These are phyloP conservation scores for Patella vulgata DNA, from an alignment of 1,140 invertebrate genomes.

Conservation along the genomic window DNA sequence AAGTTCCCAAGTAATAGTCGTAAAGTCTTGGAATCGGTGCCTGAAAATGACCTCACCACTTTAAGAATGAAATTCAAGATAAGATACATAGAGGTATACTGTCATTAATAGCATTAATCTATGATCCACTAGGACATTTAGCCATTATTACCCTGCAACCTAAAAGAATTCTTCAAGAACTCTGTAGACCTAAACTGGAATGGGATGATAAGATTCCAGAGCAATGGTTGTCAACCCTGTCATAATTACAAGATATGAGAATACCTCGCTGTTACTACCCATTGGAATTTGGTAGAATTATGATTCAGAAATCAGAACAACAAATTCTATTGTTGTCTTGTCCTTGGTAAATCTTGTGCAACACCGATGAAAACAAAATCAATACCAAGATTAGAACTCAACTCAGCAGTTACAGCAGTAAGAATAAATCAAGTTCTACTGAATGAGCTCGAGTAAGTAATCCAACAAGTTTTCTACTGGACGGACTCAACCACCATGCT, in stretches of 20 bases:
- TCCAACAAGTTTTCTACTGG: too few species aligned
- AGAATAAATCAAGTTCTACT: too few species aligned
- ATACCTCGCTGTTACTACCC: constrained; percentile 1
- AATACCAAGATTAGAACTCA: constrained; percentile 8
- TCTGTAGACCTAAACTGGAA: too few species aligned
- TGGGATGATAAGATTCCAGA: too few species aligned
- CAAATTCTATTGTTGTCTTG: background rate
- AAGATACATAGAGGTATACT: constrained; percentile 13
- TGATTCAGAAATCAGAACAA: background rate
- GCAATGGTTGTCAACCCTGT: background rate
- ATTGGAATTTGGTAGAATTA: constrained; percentile 53
- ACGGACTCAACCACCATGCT: too few species aligned
- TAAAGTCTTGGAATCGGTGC: background rate
- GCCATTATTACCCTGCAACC: too few species aligned
- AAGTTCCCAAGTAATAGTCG: background rate
- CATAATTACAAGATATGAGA: background rate
- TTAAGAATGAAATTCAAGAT: background rate
- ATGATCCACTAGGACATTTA: too few species aligned
- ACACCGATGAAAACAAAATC: background rate
- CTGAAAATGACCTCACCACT: background rate
- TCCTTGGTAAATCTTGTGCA: constrained; percentile 4
- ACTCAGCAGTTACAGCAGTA: constrained; percentile 4
- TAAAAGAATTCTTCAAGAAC: too few species aligned
- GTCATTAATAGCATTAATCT: too few species aligned
- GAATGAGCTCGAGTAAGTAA: too few species aligned